phyloP scores from a whole-genome alignment of 2,797 vertebrate species.

The Varecia variegata region DNA sequence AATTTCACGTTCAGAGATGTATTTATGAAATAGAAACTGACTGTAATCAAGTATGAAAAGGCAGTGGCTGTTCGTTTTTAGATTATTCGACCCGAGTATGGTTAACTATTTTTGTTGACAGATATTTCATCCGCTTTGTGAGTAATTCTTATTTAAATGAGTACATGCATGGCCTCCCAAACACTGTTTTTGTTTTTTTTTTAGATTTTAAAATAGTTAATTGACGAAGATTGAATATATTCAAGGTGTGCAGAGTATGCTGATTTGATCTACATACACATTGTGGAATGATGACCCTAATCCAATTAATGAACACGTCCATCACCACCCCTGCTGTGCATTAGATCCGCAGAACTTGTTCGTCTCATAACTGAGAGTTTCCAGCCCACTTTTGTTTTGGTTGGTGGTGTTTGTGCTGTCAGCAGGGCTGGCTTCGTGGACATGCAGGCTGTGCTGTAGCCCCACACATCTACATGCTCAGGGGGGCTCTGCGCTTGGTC shows the following conservation, averaged over 20 bases:
- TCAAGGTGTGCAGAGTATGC: neutral
- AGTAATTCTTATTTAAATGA: neutral
- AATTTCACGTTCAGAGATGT: neutral
- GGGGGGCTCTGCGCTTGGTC: rapidly evolving
- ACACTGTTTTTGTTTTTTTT: neutral
- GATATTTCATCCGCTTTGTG: slow-evolving; percentile 6
- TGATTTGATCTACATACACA: neutral
- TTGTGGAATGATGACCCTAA: neutral
- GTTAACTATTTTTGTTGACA: neutral
- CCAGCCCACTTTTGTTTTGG: neutral
- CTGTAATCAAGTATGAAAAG: slow-evolving; percentile 37
- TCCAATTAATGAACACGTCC: neutral
- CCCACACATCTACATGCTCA: rapidly evolving
- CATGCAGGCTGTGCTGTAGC: rapidly evolving
- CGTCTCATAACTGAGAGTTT: neutral
- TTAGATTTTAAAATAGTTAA: neutral
- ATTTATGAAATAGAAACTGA: slow-evolving; percentile 51
- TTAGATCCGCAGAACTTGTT: neutral
- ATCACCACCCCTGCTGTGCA: rapidly evolving
- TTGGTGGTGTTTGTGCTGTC: neutral
- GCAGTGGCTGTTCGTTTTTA: neutral
- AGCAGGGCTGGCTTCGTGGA: rapidly evolving
- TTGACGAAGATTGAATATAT: neutral
- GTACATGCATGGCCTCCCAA: neutral
- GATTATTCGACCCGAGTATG: neutral